These are phyloP conservation scores for Grammomys dolichurus DNA, from an alignment of 2,113 vertebrate genomes.

Conservation along the genomic window DNA sequence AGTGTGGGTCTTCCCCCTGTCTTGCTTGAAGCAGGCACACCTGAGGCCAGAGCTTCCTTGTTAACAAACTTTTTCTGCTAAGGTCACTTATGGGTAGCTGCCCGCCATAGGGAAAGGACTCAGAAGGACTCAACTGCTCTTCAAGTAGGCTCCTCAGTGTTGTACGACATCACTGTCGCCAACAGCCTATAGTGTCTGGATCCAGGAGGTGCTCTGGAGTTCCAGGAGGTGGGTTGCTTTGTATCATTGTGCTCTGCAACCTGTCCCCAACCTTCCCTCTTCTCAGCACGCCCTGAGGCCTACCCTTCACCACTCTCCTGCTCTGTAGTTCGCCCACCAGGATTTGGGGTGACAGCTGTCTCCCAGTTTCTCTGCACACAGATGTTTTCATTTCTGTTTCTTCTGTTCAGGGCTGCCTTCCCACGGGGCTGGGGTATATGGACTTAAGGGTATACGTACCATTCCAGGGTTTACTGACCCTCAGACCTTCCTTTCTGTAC, in stretches of 20 bases:
- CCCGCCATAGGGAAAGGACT: not conserved
- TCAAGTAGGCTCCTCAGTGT: not conserved
- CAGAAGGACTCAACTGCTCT: not conserved
- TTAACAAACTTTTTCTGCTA: not conserved
- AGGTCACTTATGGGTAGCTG: not conserved
- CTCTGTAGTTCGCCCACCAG: accelerated
- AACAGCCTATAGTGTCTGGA: not conserved
- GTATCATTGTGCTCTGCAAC: no score
- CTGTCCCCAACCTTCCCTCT: accelerated
- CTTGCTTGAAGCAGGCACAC: not conserved
- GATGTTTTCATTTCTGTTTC: slow-evolving; percentile 46
- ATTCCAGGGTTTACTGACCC: not conserved
- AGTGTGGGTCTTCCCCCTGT: not conserved
- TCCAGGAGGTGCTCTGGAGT: not conserved
- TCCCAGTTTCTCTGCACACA: slow-evolving; percentile 48
- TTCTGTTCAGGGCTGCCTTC: not conserved
- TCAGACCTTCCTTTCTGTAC: not conserved
- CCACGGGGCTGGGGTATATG: not conserved
- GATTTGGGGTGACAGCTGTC: slow-evolving; percentile 49
- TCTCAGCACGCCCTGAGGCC: not conserved
- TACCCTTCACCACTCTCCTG: accelerated
- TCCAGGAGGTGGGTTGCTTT: not conserved
- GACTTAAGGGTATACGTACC: not conserved
- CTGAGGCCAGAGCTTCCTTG: not conserved
- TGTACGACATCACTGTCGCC: not conserved